Evolutionary conservation across 2,888 invertebrate genomes (phyloP), one percentile per base, ranked within the genome.

Genomic region (Actias luna): DNA sequence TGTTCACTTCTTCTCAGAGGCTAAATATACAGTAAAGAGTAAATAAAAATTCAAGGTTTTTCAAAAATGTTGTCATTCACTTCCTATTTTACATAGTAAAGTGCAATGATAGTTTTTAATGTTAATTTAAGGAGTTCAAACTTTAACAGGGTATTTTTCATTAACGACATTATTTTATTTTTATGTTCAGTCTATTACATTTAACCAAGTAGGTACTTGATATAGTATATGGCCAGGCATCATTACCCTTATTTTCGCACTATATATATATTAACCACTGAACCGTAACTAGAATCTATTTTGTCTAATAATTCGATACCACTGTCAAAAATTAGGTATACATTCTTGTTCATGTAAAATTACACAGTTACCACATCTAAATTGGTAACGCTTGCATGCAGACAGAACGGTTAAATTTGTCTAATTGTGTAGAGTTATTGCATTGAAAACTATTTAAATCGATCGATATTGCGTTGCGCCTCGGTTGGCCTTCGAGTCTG

Each of bases 401-500:
- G 66, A 73, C 66, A 71, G 69, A 75, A 77, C 73, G 77, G 78
- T 80, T 73, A 69, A 72, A 77, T 80, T 78, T 76, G 73, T 79
- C 77, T 78, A 79, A 79, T 74, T 70, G 66, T 75, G 70, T 74
- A 70, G 66, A 76, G 70, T 80, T 77, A 81, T 80, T 79, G 80
- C 77, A 81, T 71, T 78, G 72, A 74, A 82, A 82, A 79, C 77
- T 73, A 71, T 79, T 76, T 67, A 68, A 75, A 69, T 76, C 75
- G 76, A 74, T 77, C 78, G 78, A 83, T 79, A 80, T 81, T 82
- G 81, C 80, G 80, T 77, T 75, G 79, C 73, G 76, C 69, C 73
- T 79, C 74, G 75, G 65, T 78, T 78, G 82, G 79, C 87, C 87
- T 87, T 88, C 79, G 74, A 68, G 72, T 76, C 73, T 62, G 74